These are phyloP conservation scores for Takifugu flavidus DNA, from an alignment of 2,113 vertebrate species.

Conservation along the genomic window DNA sequence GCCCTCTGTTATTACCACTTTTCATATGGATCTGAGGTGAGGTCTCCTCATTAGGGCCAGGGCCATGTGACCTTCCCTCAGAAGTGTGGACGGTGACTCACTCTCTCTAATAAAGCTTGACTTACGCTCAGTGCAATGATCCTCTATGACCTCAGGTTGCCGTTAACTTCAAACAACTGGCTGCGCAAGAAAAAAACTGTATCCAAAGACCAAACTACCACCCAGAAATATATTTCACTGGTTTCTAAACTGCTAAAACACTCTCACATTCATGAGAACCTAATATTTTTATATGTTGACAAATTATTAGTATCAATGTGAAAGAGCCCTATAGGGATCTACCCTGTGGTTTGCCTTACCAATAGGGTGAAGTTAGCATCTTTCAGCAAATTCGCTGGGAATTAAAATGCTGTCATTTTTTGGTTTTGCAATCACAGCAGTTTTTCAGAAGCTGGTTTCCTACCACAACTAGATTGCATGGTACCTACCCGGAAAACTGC, in stretches of 20 bases:
- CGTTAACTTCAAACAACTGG: background rate
- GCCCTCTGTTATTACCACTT: conserved; percentile 46
- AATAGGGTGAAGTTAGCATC: background rate
- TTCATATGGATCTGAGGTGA: conserved; percentile 28
- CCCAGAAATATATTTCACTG: background rate
- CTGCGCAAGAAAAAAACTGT: background rate
- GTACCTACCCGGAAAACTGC: too few relatives aligned
- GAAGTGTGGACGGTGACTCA: conserved; percentile 8
- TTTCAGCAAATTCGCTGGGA: background rate
- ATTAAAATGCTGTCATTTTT: too few relatives aligned
- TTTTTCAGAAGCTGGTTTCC: too few relatives aligned
- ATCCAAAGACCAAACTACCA: background rate
- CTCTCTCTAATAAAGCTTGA: conserved; percentile 6
- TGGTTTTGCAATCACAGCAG: too few relatives aligned
- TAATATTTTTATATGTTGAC: background rate
- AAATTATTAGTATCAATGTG: background rate
- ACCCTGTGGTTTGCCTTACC: background rate
- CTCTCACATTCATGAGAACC: background rate
- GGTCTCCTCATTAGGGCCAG: conserved; percentile 25
- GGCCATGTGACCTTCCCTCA: conserved; percentile 15
- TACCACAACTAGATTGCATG: too few relatives aligned
- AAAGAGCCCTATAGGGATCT: background rate
- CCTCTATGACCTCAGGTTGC: background rate
- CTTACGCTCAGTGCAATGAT: conserved; percentile 2
- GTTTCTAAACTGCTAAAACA: background rate